Evolutionary conservation across 2,888 invertebrate genomes (phyloP), one percentile per base, ranked within the genome.

Genomic region (Pollenia angustigena): DNA sequence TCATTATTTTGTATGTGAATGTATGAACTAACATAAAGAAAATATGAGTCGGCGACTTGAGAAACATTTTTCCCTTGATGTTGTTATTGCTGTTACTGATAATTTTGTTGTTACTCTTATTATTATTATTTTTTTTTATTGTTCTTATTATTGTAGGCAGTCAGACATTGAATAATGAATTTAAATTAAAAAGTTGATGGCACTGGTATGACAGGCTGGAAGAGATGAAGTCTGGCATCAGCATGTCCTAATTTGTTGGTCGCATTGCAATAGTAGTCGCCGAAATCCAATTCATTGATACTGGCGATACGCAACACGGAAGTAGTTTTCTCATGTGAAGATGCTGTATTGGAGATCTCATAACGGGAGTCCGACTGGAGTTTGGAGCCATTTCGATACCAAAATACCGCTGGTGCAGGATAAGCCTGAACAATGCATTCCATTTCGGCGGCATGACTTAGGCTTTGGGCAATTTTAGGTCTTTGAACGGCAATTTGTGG

Each of bases 221-320:
- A 93, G 80, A 93, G 90, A 89, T 93, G 90, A 80, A 93, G 89
- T 71, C 92, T 91, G 52, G 92, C 92, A 84, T 93, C 92, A 84
- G 90, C 90, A 50, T 92, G 91, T 16, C 93, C 93, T 87, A 93
- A 86, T 89, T 93, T 93, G 75, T 93, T 93, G 68, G 92, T 92
- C 71, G 93, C 93, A 85, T 93, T 92, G 89, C 93, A 93, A 48
- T 90, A 92, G 74, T 92, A 93, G 82, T 93, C 92, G 0, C 93
- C 93, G 80, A 91, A 92, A 88, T 93, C 92, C 60, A 89, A 87
- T 66, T 90, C 91, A 75, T 90, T 88, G 4, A 92, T 91, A 64
- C 91, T 91, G 42, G 88, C 90, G 58, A 93, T 91, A 82, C 91
- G 91, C 82, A 93, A 87, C 52, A 93, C 91, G 10, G 93, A 93